phyloP scores from a whole-genome alignment of 1,140 invertebrate genomes.

The Ceratina calcarata region DNA sequence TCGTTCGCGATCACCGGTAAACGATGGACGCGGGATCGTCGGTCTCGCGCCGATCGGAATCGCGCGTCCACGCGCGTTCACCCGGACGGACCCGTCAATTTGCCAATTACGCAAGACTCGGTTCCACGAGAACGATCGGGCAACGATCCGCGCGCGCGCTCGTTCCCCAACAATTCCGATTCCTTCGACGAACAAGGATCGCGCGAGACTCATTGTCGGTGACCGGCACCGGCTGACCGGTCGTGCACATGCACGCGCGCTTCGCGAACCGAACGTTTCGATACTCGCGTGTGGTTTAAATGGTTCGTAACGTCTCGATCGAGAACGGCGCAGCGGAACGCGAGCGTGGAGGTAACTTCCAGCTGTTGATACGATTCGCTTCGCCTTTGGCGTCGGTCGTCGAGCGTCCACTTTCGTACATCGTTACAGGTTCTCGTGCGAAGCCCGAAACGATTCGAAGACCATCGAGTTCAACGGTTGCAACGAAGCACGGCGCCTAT shows the following conservation, averaged over 20 bases:
- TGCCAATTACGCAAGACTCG: constrained; percentile 9
- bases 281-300: constrained; percentile 12
- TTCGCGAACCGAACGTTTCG: background rate
- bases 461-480: too few species aligned
- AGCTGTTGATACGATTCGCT: too few species aligned
- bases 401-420: too few species aligned
- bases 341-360: too few species aligned
- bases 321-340: too few species aligned
- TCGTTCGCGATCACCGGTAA: too few species aligned
- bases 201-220: background rate
- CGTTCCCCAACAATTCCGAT: constrained; percentile 46
- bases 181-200: constrained; percentile 27
- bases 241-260: background rate
- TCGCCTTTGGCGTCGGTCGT: too few species aligned
- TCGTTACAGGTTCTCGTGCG: too few species aligned
- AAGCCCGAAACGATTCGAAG: too few species aligned
- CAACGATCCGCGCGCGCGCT: constrained; percentile 23
- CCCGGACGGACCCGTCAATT: background rate
- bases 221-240: background rate
- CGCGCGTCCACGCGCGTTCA: background rate
- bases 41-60: too few species aligned
- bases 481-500: too few species aligned
- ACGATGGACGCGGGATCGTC: too few species aligned
- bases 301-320: background rate
- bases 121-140: background rate